Conservation (phyloP, 2,888 invertebrate species). For the Pristionchus mayeri region DNA sequence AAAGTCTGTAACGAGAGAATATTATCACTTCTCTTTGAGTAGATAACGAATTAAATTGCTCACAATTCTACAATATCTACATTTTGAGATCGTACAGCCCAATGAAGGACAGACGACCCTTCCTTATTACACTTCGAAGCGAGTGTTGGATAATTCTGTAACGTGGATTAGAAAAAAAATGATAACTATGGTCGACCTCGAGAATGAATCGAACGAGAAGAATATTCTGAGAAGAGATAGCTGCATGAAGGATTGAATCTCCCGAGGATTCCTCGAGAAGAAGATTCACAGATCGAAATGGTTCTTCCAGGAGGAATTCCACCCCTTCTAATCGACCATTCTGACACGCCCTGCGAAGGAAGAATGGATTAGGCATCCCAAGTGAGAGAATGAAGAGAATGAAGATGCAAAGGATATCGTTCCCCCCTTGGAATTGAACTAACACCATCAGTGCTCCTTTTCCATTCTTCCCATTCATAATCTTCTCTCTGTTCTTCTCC, state of each 20-base stretch:
- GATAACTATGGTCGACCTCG: constrained; percentile 78
- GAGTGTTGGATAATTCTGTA: constrained; percentile 61
- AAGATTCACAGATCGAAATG: constrained; percentile 86
- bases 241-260: constrained; percentile 92
- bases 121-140: constrained; percentile 66
- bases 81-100: constrained; percentile 71
- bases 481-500: background rate
- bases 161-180: background rate
- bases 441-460: constrained; percentile 46
- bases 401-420: too few relatives aligned
- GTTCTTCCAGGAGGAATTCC: constrained; percentile 83
- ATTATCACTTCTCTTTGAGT: background rate
- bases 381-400: too few relatives aligned
- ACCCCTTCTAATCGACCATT: constrained; percentile 87
- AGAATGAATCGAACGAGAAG: constrained; percentile 86
- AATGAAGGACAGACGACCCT: constrained; percentile 69
- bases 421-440: background rate
- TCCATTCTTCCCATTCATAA: constrained; percentile 48
- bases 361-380: too few relatives aligned
- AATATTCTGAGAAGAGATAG: constrained; percentile 88
- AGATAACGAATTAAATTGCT: constrained; percentile 81
- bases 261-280: constrained; percentile 90
- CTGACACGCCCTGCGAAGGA: constrained; percentile 89
- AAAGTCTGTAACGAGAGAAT: constrained; percentile 79
- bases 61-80: constrained; percentile 65